Percentiles rank a stretch among this genome's conserved stretches.
phyloP scores from a whole-genome alignment of 2,113 vertebrate genomes.

The Dermatemys mawii region DNA sequence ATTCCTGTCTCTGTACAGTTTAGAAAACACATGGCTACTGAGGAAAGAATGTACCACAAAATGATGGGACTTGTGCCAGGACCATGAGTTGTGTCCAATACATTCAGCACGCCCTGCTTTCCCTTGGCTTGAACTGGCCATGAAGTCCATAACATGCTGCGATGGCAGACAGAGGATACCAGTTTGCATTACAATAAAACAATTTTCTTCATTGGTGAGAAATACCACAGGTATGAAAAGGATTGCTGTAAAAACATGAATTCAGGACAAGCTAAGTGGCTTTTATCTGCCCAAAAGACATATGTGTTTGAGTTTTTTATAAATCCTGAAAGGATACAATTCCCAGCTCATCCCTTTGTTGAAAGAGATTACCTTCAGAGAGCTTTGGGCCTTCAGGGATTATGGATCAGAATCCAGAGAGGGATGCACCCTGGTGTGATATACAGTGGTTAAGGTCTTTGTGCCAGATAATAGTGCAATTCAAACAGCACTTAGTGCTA shows the following conservation, averaged over 20 bases:
- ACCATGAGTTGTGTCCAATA: accelerated
- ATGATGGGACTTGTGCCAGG: accelerated
- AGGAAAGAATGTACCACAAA: accelerated
- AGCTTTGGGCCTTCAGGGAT: not conserved
- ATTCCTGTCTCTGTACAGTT: not conserved
- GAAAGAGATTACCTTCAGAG: conserved; percentile 43
- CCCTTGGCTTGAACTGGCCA: not conserved
- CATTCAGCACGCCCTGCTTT: not conserved
- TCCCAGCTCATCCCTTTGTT: conserved; percentile 57
- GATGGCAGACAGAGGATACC: not conserved
- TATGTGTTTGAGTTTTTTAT: not conserved
- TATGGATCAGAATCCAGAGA: conserved; percentile 31
- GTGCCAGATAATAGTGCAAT: conserved; percentile 32
- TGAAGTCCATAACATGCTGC: not conserved
- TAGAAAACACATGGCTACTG: accelerated
- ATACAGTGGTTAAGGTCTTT: conserved; percentile 51
- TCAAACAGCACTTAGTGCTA: conserved; percentile 40
- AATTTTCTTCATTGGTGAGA: not conserved
- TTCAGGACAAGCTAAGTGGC: not conserved
- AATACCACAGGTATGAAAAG: not conserved
- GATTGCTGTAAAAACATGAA: conserved; percentile 1
- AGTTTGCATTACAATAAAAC: accelerated
- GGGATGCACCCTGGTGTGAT: not conserved
- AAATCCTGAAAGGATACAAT: conserved; percentile 50
- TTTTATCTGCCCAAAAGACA: conserved; percentile 26